Evolutionary conservation across 2,113 vertebrate genomes (phyloP).

Genomic region (Cyanoliseus patagonus): DNA sequence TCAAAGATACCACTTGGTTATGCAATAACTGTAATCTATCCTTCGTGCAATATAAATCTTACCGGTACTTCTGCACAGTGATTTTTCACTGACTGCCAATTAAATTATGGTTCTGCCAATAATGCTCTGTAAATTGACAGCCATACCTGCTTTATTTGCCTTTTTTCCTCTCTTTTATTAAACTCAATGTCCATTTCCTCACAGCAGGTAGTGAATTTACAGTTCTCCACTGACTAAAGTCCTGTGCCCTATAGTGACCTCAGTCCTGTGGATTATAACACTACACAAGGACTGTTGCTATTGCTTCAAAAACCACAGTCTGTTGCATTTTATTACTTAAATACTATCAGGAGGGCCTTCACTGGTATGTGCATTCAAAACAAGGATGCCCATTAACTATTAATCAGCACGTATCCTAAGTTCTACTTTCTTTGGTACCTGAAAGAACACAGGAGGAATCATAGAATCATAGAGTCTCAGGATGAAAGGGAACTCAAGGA

Average conservation of each 20-base stretch:
- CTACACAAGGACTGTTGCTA: neutral
- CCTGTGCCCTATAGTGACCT: neutral
- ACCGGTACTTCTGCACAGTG: neutral
- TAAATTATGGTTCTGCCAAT: neutral
- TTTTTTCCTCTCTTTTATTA: neutral
- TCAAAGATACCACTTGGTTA: neutral
- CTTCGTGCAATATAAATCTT: neutral
- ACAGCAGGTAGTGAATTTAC: neutral
- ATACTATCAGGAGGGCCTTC: neutral
- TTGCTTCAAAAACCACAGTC: neutral
- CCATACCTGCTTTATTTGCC: neutral
- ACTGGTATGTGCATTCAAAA: neutral
- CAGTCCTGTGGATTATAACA: neutral
- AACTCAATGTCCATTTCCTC: neutral
- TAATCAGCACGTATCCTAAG: neutral
- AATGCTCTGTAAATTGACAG: neutral
- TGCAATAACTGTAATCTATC: neutral
- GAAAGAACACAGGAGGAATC: neutral
- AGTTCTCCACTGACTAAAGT: neutral
- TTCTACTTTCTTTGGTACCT: neutral
- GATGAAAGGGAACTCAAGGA: neutral
- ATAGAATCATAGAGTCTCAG: neutral
- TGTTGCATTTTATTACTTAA: neutral
- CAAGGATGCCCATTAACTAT: neutral
- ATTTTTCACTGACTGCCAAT: neutral